Conservation (phyloP, 2,888 invertebrate species). For the Cerceris ruficornis region DNA sequence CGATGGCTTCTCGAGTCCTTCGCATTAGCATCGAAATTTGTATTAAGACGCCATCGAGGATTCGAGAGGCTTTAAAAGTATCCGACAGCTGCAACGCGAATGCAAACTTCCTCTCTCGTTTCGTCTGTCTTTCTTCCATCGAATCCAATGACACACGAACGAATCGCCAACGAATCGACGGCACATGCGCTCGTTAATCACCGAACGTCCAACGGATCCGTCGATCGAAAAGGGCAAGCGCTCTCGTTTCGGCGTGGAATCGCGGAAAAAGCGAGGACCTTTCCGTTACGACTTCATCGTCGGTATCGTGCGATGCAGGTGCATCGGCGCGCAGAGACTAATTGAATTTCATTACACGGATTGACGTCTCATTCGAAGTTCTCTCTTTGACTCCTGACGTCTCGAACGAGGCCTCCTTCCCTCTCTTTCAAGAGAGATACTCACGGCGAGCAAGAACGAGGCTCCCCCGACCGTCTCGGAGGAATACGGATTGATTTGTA, state of each 20-base stretch:
- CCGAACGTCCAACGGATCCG: slow-evolving; percentile 50
- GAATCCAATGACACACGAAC: slow-evolving; percentile 57
- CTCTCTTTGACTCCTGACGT: slow-evolving; percentile 13
- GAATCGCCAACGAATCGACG: slow-evolving; percentile 64
- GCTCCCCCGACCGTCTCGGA: too few species aligned
- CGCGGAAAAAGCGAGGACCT: slow-evolving; percentile 26
- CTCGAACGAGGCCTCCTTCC: slow-evolving; percentile 17
- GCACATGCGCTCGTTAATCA: slow-evolving; percentile 73
- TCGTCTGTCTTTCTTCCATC: slow-evolving; percentile 16
- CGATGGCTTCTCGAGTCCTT: slow-evolving; percentile 8
- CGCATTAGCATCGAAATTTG: slow-evolving; percentile 35
- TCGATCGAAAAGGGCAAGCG: slow-evolving; percentile 42
- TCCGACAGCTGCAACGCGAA: slow-evolving; percentile 26
- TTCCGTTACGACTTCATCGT: slow-evolving; percentile 7
- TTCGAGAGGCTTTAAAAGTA: not conserved
- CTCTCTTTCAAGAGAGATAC: not conserved
- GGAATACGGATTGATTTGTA: slow-evolving; percentile 1
- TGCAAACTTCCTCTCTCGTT: not conserved
- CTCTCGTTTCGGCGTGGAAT: slow-evolving; percentile 17
- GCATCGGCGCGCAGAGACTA: slow-evolving; percentile 11
- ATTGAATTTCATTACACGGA: slow-evolving; percentile 9
- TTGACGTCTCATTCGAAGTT: slow-evolving; percentile 25
- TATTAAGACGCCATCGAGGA: not conserved
- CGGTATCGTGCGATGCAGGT: slow-evolving; percentile 20
- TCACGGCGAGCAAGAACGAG: not conserved